Evolutionary conservation across 2,888 invertebrate species (phyloP), one percentile per base, ranked within the genome.

Genomic region (Callyntrura guangdongensis): DNA sequence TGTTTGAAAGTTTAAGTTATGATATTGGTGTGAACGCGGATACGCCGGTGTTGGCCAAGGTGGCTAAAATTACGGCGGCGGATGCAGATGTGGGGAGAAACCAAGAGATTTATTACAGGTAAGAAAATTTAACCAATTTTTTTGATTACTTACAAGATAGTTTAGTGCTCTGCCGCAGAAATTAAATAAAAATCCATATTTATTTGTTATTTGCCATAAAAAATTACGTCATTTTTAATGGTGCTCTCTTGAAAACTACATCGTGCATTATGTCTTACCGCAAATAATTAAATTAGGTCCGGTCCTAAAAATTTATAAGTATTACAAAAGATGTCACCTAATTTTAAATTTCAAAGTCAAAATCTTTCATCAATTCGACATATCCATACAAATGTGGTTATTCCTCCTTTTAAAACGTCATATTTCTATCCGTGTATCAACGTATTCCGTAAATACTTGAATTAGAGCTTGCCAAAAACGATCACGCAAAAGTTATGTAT

Each of bases 71-170:
- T 12, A 95, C 97, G 53, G 99, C 99, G 0, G 98, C 98, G 94
- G 99, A 99, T 95, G 99, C 99, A 3, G 99, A 99, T 95, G 96
- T 98, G 53, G 99, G 99, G 1, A 96, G 98, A 94, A 99, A 99
- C 95, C 99, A 99, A 0, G 98, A 99, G 95, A 98, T 99, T 94
- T 99, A 99, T 95, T 99, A 99, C 95, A 98, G 94, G 94, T 94
- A 88, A 92, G 91, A 85, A 53, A 27, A 22, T 64, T 49, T 17
- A 25, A 53, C 11, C n/a, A 81, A 14, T 45, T 45, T 12, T 72
- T 36, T 36, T 4, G n/a, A 14, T 69, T 11, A 12, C 69, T 69
- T 5, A 56, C 3, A 14, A 11, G 14, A n/a, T 56, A 56, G 12
- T 56, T n/a, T n/a, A n/a, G n/a, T n/a, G n/a, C n/a, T n/a, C n/a